phyloP scores from a whole-genome alignment of 2,888 invertebrate species.

The Hypena proboscidalis region DNA sequence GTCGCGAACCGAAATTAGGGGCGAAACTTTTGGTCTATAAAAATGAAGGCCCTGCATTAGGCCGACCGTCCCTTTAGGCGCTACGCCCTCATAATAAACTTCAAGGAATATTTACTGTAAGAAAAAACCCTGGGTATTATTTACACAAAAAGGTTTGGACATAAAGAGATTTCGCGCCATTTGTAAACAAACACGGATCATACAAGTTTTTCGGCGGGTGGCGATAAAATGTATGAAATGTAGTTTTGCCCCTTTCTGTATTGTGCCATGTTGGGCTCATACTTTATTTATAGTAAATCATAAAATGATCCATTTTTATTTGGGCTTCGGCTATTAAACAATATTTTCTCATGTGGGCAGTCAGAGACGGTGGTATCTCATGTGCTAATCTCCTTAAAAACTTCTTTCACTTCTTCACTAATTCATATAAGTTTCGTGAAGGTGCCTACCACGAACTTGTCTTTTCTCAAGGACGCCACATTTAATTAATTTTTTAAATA shows the following conservation, averaged over 20 bases:
- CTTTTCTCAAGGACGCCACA: too few relatives aligned
- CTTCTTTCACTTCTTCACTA: too few relatives aligned
- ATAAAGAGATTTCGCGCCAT: slow-evolving; percentile 64
- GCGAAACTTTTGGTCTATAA: slow-evolving; percentile 28
- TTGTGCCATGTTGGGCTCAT: neutral
- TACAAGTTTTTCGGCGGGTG: slow-evolving; percentile 33
- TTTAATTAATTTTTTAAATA: too few relatives aligned
- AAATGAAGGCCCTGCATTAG: slow-evolving; percentile 18
- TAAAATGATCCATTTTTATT: too few relatives aligned
- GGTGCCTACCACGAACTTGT: too few relatives aligned
- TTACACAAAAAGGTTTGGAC: slow-evolving; percentile 55
- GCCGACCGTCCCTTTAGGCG: slow-evolving; percentile 21
- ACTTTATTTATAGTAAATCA: neutral
- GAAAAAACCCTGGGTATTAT: slow-evolving; percentile 40
- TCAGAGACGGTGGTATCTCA: neutral
- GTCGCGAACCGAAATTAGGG: slow-evolving; percentile 24
- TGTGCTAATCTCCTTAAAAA: slow-evolving; percentile 2
- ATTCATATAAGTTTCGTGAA: too few relatives aligned
- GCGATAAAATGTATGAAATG: slow-evolving; percentile 47
- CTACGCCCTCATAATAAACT: slow-evolving; percentile 44
- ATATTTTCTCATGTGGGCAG: too few relatives aligned
- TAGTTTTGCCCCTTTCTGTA: slow-evolving; percentile 32
- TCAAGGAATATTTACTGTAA: slow-evolving; percentile 43
- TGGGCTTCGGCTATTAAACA: too few relatives aligned
- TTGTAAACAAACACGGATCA: slow-evolving; percentile 56